phyloP scores from a whole-genome alignment of 2,113 vertebrate species.

The Delphinus delphis region DNA sequence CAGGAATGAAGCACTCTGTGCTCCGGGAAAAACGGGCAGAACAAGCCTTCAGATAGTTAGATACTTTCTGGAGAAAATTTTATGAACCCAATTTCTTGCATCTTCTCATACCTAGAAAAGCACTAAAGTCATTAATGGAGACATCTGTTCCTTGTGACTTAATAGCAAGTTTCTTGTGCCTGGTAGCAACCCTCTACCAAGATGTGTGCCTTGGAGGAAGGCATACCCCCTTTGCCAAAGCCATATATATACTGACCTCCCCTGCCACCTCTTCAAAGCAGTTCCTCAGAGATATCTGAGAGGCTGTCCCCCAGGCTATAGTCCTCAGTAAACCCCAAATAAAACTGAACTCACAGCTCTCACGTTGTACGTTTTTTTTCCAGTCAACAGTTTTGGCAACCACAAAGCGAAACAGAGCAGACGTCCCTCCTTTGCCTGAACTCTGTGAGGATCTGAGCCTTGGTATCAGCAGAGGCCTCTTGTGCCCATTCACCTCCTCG shows the following conservation, averaged over 20 bases:
- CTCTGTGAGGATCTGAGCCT: background rate
- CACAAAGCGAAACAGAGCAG: background rate
- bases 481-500: background rate
- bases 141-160: background rate
- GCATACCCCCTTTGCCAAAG: background rate
- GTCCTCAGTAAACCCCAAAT: background rate
- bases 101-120: no score
- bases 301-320: background rate
- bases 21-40: no score
- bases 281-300: background rate
- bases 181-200: background rate
- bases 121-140: no score
- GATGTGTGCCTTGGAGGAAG: no score
- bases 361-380: background rate
- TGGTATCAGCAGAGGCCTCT: background rate
- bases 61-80: no score
- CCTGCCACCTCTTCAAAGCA: background rate
- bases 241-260: no score
- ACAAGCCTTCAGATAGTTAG: no score
- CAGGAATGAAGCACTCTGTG: no score
- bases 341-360: background rate
- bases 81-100: no score
- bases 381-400: background rate
- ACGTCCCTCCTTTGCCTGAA: background rate
- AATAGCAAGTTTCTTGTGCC: background rate